Conservation (phyloP, 1,140 invertebrate species). For the Drosophila takahashii region DNA sequence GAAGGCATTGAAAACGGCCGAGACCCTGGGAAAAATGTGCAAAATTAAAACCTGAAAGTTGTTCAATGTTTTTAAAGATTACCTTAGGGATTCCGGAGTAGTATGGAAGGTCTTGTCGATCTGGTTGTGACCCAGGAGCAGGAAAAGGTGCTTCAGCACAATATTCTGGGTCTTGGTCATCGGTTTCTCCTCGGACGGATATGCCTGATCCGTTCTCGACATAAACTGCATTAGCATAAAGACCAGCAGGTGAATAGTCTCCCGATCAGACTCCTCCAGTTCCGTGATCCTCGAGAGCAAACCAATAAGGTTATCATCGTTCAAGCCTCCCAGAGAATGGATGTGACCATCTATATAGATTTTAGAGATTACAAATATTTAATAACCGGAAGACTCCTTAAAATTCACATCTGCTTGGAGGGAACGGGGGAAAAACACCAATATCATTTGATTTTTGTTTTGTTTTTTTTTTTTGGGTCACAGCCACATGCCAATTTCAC, state of each 20-base stretch:
- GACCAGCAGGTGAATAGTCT: constrained; percentile 97
- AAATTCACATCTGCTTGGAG: background rate
- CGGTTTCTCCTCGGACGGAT: constrained; percentile 93
- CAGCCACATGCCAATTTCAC: constrained; percentile 81
- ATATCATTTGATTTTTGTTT: constrained; percentile 32
- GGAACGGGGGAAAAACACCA: constrained; percentile 44
- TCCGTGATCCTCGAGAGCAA: constrained; percentile 94
- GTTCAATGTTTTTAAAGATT: constrained; percentile 4
- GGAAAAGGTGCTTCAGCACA: constrained; percentile 96
- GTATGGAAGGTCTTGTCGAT: constrained; percentile 96
- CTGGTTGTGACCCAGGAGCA: constrained; percentile 96
- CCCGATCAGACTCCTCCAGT: constrained; percentile 96
- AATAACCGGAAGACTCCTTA: background rate
- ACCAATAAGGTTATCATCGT: constrained; percentile 89
- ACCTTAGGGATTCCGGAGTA: constrained; percentile 94
- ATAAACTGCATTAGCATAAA: constrained; percentile 98
- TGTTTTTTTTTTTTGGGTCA: constrained; percentile 41
- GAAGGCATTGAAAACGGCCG: constrained; percentile 98
- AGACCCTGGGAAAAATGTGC: constrained; percentile 85
- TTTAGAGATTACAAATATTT: background rate
- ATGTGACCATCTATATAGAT: constrained; percentile 89
- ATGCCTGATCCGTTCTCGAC: constrained; percentile 90
- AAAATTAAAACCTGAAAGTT: background rate
- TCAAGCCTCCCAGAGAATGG: constrained; percentile 89
- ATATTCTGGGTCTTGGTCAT: constrained; percentile 92